These are phyloP conservation scores for Peromyscus attwateri DNA, from an alignment of 2,797 vertebrate genomes.

Conservation along the genomic window DNA sequence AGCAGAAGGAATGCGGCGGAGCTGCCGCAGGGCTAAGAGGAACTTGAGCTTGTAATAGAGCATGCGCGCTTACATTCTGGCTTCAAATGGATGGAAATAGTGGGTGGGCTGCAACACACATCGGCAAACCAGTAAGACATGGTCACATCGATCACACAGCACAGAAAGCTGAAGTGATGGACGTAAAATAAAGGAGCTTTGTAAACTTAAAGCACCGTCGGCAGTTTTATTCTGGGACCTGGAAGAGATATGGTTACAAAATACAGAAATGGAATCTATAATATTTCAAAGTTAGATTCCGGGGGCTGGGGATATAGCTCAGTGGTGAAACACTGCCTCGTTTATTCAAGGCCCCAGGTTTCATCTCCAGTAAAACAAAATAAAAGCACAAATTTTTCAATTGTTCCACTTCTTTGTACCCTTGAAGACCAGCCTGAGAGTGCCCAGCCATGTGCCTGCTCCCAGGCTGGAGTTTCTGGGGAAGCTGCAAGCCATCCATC, in stretches of 20 bases:
- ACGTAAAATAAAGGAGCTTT: neutral
- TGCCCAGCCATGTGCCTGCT: neutral
- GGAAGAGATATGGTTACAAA: neutral
- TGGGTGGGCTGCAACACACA: neutral
- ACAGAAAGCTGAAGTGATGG: neutral
- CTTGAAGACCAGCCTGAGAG: neutral
- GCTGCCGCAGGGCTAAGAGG: neutral
- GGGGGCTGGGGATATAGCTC: neutral
- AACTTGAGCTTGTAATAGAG: neutral
- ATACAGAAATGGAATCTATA: neutral
- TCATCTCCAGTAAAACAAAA: neutral
- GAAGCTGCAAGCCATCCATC: neutral
- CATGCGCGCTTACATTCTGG: neutral
- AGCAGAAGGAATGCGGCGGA: neutral
- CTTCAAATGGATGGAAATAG: slow-evolving; percentile 3
- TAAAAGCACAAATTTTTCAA: neutral
- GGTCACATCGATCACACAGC: neutral
- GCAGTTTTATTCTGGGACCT: neutral
- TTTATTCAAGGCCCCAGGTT: neutral
- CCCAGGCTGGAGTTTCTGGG: neutral
- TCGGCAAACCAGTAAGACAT: neutral
- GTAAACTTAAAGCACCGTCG: neutral
- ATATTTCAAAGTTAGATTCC: neutral
- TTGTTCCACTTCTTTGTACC: neutral
- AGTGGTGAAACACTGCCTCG: neutral